Conservation (phyloP, 2,113 vertebrate genomes). For the Crocuta crocuta region DNA sequence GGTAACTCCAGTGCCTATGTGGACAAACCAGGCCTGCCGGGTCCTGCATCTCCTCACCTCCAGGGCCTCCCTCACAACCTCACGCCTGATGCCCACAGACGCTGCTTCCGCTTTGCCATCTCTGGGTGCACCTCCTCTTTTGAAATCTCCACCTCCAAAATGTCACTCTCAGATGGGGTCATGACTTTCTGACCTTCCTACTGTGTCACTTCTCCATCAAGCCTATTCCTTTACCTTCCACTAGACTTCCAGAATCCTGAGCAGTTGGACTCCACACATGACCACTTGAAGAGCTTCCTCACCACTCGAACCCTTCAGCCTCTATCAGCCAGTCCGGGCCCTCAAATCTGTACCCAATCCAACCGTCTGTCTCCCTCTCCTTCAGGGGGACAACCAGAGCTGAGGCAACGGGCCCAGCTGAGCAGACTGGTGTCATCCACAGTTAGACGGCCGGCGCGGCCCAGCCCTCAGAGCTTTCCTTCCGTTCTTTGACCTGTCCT, state of each 20-base stretch:
- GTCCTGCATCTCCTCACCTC: neutral
- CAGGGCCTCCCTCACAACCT: neutral
- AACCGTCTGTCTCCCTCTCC: neutral
- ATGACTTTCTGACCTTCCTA: neutral
- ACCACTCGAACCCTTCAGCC: neutral
- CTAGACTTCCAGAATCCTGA: neutral
- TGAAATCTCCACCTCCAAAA: neutral
- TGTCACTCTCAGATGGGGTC: neutral
- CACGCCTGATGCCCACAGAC: accelerated
- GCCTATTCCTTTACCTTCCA: neutral
- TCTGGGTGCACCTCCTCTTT: neutral
- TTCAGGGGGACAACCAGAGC: neutral
- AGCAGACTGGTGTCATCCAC: neutral
- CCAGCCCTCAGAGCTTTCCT: neutral
- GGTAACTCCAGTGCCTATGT: neutral
- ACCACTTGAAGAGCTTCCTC: neutral
- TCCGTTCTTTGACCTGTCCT: neutral
- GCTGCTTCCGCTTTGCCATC: neutral
- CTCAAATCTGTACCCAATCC: neutral
- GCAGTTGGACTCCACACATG: neutral
- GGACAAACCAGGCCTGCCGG: neutral
- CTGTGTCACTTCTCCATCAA: neutral
- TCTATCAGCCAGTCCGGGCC: neutral
- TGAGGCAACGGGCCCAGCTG: neutral
- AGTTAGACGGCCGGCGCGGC: neutral